Evolutionary conservation across 2,113 vertebrate genomes (phyloP), one percentile per base, ranked within the genome.

Genomic region (Atherinomorus stipes): DNA sequence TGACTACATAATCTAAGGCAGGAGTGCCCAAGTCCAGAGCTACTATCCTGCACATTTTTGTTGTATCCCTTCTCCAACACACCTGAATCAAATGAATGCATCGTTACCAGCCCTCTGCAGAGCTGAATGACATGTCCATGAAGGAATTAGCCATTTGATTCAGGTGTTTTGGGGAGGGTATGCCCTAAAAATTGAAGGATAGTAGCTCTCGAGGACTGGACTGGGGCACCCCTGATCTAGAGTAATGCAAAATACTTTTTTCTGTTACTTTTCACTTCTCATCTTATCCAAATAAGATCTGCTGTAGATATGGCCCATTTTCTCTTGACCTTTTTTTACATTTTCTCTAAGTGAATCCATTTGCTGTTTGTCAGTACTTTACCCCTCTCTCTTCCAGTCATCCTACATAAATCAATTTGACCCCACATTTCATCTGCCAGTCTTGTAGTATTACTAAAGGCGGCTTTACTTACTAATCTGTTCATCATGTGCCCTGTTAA

Each of bases 391-490:
- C 31, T 34, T 25, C 52, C 63, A 56, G 23, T 77, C 77, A n/a
- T 81, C 21, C 56, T 21, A 58, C 25, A 69, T 76, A 69, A 51
- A 72, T 77, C 7, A 0, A 13, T 74, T 63, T 75, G 64, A 76
- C 70, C 77, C 68, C 4, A 4, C 40, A 62, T 72, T 83, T 72
- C 21, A 52, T 69, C 9, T 70, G 58, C 71, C 74, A 42, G 52
- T 37, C 44, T 54, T 51, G 56, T 40, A 51, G 76, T 84, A 76
- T 78, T 64, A 51, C 50, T 3, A 45, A 10, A 60, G 74, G 51
- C 70, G 21, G 70, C 71, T 62, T 72, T 64, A n/a, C 6, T 61
- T 64, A 49, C 61, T 58, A 67, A 76, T 61, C 65, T 62, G 44
- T 26, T 56, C 72, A 34, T 76, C 73, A 60, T 31, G 51, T 64